Base-by-base conservation (phyloP, 2,888 invertebrate genomes). In the Tipula unca region DNA sequence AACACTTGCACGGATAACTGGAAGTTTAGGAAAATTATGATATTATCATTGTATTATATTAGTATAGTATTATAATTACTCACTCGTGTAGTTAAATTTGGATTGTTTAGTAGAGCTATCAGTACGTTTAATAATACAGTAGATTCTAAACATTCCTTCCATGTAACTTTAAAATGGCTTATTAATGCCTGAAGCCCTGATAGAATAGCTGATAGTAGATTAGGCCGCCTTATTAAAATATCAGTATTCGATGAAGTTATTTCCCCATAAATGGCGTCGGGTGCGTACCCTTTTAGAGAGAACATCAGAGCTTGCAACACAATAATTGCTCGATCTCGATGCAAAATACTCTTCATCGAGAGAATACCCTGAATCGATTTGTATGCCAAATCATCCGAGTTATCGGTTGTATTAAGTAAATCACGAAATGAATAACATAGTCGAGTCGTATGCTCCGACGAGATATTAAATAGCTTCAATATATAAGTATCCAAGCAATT, bases 71-170 rank as follows among this genome's bases (percentile, higher is more conserved):
- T 3, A 69, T 25, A 83, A 29, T 1, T 29, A 32, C 89, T 89
- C 89, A 94, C 93, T 88, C 91, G 91, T 3, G 92, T 87, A 35
- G 92, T 89, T 88, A 93, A 91, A 86, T 91, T 91, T 6, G 92
- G 89, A 88, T 92, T 91, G 86, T 92, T 92, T 29, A 94, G 88
- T 85, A 94, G 91, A 86, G 91, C 92, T 86, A 93, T 91, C 10
- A 92, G 91, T 3, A 92, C 90, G 82, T 92, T 91, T 54, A 93
- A 90, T 13, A 96, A 90, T 87, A 94, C 94, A 86, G 95, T 92
- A 0, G 95, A 94, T 91, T 96, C 96, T 1, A 96, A 92, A 86
- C 95, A 95, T 88, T 96, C 95, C 86, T 94, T 93, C 96, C 96
- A 96, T 39, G 94, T 94, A 14, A 96, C 93, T 86, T 94, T 93